phyloP scores from a whole-genome alignment of 2,888 invertebrate species.

The Anthoptus insignis region DNA sequence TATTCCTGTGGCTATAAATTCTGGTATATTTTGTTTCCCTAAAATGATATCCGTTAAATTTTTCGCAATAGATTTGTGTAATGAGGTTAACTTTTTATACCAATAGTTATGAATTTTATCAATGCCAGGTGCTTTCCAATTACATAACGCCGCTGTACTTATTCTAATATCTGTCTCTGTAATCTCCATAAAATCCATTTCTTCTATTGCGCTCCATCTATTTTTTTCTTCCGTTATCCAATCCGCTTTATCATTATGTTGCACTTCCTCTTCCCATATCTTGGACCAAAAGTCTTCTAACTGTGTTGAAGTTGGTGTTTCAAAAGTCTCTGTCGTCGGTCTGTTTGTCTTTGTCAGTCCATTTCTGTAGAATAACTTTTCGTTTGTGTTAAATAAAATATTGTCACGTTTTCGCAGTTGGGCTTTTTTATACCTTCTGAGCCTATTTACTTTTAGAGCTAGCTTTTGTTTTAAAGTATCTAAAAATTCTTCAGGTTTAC shows the following conservation, averaged over 20 bases:
- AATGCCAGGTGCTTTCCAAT: conserved; percentile 40
- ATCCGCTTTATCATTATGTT: too few relatives aligned
- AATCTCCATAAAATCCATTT: too few relatives aligned
- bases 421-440: conserved; percentile 44
- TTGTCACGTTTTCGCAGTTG: conserved; percentile 42
- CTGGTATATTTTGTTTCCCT: conserved; percentile 35
- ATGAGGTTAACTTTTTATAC: conserved; percentile 37
- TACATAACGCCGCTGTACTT: too few relatives aligned
- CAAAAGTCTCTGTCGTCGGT: background rate
- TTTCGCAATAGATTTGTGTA: conserved; percentile 37
- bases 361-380: conserved; percentile 44
- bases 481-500: conserved; percentile 43
- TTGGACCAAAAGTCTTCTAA: too few relatives aligned
- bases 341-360: background rate
- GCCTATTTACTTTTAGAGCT: conserved; percentile 38
- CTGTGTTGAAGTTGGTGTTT: conserved; percentile 32
- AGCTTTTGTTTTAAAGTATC: conserved; percentile 48
- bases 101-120: conserved; percentile 42
- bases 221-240: too few relatives aligned
- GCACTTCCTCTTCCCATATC: too few relatives aligned
- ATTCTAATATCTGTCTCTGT: too few relatives aligned
- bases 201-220: too few relatives aligned
- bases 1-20: conserved; percentile 41
- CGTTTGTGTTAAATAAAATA: conserved; percentile 36
- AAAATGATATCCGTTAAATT: conserved; percentile 36